These are phyloP conservation scores for Spodoptera litura DNA, from an alignment of 1,140 invertebrate species.

Conservation along the genomic window DNA sequence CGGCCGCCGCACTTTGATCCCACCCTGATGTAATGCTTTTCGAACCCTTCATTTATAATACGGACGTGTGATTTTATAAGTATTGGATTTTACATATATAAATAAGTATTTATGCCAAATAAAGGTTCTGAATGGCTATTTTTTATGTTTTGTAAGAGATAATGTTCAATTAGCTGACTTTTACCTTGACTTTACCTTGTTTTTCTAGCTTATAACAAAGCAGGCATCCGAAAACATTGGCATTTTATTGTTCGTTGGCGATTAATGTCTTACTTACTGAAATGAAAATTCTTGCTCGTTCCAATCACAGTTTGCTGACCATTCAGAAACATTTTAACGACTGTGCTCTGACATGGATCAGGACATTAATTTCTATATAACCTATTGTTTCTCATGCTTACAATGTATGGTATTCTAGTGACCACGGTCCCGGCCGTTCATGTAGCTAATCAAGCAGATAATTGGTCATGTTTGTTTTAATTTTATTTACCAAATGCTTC, in stretches of 20 bases:
- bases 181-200: no score
- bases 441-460: not conserved
- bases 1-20: constrained; percentile 61
- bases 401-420: constrained; percentile 63
- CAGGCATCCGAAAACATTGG: constrained; percentile 10
- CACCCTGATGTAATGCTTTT: constrained; percentile 54
- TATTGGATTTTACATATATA: not conserved
- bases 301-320: constrained; percentile 24
- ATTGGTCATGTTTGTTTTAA: not conserved
- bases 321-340: constrained; percentile 37
- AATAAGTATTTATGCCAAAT: not conserved
- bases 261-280: constrained; percentile 38
- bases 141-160: no score
- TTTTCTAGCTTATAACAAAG: not conserved
- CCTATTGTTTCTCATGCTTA: constrained; percentile 66
- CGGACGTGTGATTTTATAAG: constrained; percentile 19
- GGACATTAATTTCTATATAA: constrained; percentile 68
- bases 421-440: not conserved
- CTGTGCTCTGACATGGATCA: constrained; percentile 63
- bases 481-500: constrained; percentile 12
- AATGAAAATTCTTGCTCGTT: constrained; percentile 38
- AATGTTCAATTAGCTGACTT: no score
- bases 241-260: constrained; percentile 17
- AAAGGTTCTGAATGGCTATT: no score
- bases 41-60: constrained; percentile 42